These are phyloP conservation scores for Diplosoma virens DNA, from an alignment of 23 tunicate species.

Conservation along the genomic window DNA sequence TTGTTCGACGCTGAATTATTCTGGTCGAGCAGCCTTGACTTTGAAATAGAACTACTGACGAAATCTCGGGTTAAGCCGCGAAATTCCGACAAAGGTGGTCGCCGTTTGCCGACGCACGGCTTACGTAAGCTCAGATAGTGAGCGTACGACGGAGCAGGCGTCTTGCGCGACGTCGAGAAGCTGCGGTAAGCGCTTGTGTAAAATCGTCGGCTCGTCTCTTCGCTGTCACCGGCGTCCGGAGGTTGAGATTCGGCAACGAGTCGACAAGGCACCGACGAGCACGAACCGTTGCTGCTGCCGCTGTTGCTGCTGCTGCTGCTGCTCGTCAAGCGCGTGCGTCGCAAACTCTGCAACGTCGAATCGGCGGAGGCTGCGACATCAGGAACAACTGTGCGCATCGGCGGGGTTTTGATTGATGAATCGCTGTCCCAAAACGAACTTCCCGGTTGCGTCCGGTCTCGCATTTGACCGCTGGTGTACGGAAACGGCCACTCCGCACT, in stretches of 20 bases:
- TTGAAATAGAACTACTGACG: too few relatives aligned
- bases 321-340: conserved; percentile 6
- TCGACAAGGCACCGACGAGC: conserved; percentile 19
- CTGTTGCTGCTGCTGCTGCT: too few relatives aligned
- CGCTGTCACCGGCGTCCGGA: neutral
- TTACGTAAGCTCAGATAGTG: conserved; percentile 32
- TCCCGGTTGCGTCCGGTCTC: conserved; percentile 36
- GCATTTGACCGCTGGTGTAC: conserved; percentile 24
- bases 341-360: conserved; percentile 52
- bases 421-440: conserved; percentile 55
- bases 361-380: conserved; percentile 94
- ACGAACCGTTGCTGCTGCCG: conserved; percentile 41
- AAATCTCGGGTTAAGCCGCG: too few relatives aligned
- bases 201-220: neutral
- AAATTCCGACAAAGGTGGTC: neutral
- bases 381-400: conserved; percentile 41
- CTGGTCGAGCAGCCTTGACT: too few relatives aligned
- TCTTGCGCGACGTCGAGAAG: neutral
- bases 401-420: conserved; percentile 29
- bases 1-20: too few relatives aligned
- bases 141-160: conserved; percentile 29
- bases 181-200: neutral
- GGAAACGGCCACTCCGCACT: conserved; percentile 65
- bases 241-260: conserved; percentile 36
- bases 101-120: neutral